Percentiles rank a stretch among this genome's conserved stretches.
These are phyloP conservation scores for Cheilosia grossa DNA, from an alignment of 2,888 invertebrate species.

Conservation along the genomic window DNA sequence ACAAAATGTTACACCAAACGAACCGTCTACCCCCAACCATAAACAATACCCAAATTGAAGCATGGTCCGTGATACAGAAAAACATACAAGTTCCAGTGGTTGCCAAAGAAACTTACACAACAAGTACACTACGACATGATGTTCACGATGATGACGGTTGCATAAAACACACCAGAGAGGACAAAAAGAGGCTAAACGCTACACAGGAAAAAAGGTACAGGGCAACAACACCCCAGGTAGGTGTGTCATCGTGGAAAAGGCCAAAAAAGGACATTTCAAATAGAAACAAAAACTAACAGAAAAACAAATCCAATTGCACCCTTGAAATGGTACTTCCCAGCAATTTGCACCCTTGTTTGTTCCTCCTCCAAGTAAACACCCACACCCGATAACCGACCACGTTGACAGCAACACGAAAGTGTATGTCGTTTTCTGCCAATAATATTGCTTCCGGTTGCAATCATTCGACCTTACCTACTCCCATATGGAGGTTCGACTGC, in stretches of 20 bases:
- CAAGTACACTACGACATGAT: conserved; percentile 48
- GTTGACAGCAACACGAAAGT: conserved; percentile 61
- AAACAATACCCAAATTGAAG: conserved; percentile 70
- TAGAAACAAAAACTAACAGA: conserved; percentile 46
- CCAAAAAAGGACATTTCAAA: conserved; percentile 43
- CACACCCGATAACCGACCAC: conserved; percentile 31
- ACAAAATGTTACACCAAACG: conserved; percentile 58
- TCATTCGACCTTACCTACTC: conserved; percentile 32
- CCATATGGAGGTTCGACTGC: background rate
- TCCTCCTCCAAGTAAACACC: conserved; percentile 41
- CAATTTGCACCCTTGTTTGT: conserved; percentile 48
- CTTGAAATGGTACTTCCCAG: conserved; percentile 45
- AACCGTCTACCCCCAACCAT: conserved; percentile 62
- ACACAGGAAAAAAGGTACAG: conserved; percentile 33
- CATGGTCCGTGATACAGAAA: conserved; percentile 29
- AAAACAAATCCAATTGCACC: conserved; percentile 73
- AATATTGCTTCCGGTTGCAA: conserved; percentile 70
- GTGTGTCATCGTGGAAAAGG: conserved; percentile 67
- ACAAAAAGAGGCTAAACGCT: conserved; percentile 56
- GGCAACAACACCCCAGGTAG: conserved; percentile 50
- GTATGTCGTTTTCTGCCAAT: conserved; percentile 63
- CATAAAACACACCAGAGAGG: conserved; percentile 61
- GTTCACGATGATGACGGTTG: conserved; percentile 70
- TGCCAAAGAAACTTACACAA: conserved; percentile 53
- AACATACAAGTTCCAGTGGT: conserved; percentile 50